Base-by-base conservation (phyloP, 1,140 invertebrate genomes). In the Drosophila seguyi region DNA sequence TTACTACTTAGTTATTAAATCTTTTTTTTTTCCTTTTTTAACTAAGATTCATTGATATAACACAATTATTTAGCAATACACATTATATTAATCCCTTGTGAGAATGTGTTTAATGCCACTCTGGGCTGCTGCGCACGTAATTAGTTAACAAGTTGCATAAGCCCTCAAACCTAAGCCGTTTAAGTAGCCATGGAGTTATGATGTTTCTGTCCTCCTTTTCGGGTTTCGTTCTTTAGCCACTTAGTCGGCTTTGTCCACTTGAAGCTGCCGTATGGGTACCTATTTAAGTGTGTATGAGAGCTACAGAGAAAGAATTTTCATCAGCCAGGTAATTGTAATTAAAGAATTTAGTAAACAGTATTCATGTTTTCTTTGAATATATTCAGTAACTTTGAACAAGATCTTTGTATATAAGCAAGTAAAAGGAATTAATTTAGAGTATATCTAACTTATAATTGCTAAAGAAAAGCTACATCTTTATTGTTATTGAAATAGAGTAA, bases 131-230 rank as follows among this genome's bases (percentile, higher is more conserved):
- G 44, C 44, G 31, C 59, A 68, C 71, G 60, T 87, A 87, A 87
- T 87, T 87, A 77, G 79, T 80, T 87, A 87, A 83, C 84, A 87
- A 87, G 66, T 88, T 76, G 71, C 75, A 76, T 88, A 77, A 88
- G 71, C 65, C 79, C 79, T 73, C 45, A 79, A 83, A 83, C 66
- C 75, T 87, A 75, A 87, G 71, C 66, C 47, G 62, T 86, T 83
- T 76, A 88, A 88, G 79, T 79, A 87, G 83, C 83, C 58, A 56
- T 58, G 39, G 39, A 75, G 65, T 59, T 48, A 45, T 29, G 44
- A 62, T 38, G 52, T 16, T 25, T 31, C 41, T 48, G 53, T 69
- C 44, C 58, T 67, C 36, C 42, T 47, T 56, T 72, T 55, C 22
- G 42, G 27, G 42, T 79, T 56, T 68, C 61, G 58, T 68, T 68